A percentile compares a stretch with the other conserved stretches of the same genome.
These are phyloP conservation scores for Synodontis membranacea DNA, from an alignment of 2,113 vertebrate species.

Conservation along the genomic window DNA sequence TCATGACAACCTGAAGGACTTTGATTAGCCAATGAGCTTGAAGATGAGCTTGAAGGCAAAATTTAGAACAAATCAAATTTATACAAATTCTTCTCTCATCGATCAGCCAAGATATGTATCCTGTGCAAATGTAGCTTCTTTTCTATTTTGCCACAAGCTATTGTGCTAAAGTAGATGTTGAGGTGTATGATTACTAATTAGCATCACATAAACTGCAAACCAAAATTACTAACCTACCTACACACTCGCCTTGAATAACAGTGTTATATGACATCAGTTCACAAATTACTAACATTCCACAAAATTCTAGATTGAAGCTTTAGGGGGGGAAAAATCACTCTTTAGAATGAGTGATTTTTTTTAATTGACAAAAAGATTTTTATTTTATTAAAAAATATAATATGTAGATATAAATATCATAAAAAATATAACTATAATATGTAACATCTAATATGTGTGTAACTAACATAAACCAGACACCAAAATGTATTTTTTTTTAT, in stretches of 20 bases:
- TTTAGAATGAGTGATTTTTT: background rate
- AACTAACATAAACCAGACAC: background rate
- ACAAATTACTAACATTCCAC: background rate
- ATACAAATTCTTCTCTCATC: background rate
- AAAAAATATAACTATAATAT: background rate
- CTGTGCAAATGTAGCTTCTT: background rate
- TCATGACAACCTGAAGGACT: background rate
- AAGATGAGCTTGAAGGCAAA: background rate
- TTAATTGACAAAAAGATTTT: background rate
- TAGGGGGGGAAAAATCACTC: no score
- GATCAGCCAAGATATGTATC: background rate
- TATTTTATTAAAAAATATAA: no score
- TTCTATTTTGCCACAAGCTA: background rate
- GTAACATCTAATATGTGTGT: background rate
- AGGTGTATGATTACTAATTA: background rate
- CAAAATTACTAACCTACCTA: background rate
- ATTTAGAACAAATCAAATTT: constrained; percentile 8
- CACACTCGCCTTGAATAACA: background rate
- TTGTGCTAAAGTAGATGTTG: background rate
- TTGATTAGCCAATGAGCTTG: background rate
- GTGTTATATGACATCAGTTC: background rate
- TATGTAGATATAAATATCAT: background rate
- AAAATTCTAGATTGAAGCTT: background rate
- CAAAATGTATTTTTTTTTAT: background rate
- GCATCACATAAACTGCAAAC: background rate